These are phyloP conservation scores for Crocidura indochinensis DNA, from an alignment of 2,797 vertebrate species.

Conservation along the genomic window DNA sequence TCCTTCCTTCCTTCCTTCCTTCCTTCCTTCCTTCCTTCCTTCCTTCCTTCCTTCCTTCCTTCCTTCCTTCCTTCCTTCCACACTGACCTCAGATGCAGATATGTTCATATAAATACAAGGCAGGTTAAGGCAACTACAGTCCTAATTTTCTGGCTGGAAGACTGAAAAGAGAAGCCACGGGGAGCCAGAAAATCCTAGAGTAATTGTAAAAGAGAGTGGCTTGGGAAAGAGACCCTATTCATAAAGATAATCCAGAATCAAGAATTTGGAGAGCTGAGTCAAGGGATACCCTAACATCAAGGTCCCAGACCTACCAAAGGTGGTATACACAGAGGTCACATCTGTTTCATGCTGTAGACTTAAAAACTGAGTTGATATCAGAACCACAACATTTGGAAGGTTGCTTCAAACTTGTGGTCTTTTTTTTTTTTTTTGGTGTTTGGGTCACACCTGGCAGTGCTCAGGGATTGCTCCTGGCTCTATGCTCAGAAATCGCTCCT, in stretches of 20 bases:
- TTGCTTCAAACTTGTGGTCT: too few species aligned
- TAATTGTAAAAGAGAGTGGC: background rate
- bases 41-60: too few species aligned
- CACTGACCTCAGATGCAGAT: too few species aligned
- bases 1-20: too few species aligned
- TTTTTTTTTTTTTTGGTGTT: too few species aligned
- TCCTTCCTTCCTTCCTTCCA: too few species aligned
- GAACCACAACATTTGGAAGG: too few species aligned
- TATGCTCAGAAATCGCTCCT: too few species aligned
- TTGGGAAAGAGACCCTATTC: background rate
- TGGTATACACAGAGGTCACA: background rate
- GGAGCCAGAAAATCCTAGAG: background rate
- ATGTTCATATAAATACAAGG: background rate
- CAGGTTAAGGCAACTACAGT: background rate
- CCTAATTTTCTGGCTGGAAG: background rate
- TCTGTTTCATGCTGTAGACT: background rate
- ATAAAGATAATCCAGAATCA: background rate
- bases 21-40: too few species aligned
- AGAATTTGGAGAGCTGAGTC: background rate
- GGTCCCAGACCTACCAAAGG: background rate
- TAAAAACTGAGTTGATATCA: background rate
- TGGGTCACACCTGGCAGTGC: too few species aligned
- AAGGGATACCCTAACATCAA: background rate
- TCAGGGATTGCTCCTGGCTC: too few species aligned
- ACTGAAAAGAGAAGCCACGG: background rate